Conservation (phyloP, 2,113 vertebrate species). For the Melanocharis versteri region DNA sequence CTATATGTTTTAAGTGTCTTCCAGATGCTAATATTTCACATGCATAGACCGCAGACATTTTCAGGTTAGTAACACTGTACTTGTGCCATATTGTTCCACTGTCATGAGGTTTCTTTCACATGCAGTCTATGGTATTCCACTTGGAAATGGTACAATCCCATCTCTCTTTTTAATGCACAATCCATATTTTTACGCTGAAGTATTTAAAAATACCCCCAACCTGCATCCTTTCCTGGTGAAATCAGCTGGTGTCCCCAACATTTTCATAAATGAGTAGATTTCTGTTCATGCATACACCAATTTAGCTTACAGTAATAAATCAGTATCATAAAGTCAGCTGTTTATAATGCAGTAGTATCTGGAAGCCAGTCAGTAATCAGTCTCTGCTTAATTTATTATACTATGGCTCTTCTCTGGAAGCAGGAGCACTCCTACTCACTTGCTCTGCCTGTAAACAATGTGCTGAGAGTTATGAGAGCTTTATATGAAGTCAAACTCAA, state of each 20-base stretch:
- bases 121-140: not conserved
- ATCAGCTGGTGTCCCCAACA: not conserved
- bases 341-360: not conserved
- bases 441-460: not conserved
- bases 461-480: not conserved
- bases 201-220: not conserved
- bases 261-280: not conserved
- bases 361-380: not conserved
- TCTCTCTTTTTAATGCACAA: not conserved
- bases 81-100: not conserved
- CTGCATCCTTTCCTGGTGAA: not conserved
- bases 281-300: not conserved
- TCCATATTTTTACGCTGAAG: not conserved
- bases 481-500: not conserved
- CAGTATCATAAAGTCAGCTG: not conserved
- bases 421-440: not conserved
- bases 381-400: not conserved
- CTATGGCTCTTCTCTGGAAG: not conserved
- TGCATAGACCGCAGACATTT: not conserved
- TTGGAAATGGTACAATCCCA: fast-evolving
- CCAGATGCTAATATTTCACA: not conserved
- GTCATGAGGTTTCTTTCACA: not conserved
- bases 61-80: not conserved
- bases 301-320: not conserved
- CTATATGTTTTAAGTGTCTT: not conserved